These are phyloP conservation scores for Brotula barbata DNA, from an alignment of 2,797 vertebrate genomes.

Conservation along the genomic window DNA sequence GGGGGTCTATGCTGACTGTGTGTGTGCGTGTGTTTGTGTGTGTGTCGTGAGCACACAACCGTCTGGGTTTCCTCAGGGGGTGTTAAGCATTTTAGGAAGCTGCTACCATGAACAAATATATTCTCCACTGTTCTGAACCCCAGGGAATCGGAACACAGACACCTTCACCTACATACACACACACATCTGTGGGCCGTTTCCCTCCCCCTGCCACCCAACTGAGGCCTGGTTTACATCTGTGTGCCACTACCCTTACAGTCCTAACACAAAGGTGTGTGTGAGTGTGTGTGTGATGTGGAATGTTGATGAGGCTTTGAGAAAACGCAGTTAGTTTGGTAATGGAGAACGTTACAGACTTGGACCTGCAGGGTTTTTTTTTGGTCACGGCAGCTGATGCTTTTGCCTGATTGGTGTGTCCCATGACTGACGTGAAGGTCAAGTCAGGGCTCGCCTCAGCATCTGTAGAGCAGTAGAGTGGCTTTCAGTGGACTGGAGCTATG, in stretches of 20 bases:
- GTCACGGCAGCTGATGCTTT: too few species aligned
- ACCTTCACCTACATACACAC: conserved; percentile 1
- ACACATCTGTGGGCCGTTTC: not conserved
- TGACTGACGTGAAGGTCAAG: too few species aligned
- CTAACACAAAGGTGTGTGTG: conserved; percentile 13
- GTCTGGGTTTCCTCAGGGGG: conserved; percentile 24
- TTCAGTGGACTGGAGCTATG: too few species aligned
- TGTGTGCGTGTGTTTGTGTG: conserved; percentile 5
- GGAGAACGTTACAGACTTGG: not conserved
- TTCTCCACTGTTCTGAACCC: conserved; percentile 35
- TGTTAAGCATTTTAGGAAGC: conserved; percentile 56
- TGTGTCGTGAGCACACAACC: conserved; percentile 4
- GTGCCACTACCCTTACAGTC: too few species aligned
- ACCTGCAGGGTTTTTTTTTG: not conserved
- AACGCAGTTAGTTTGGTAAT: conserved; percentile 2
- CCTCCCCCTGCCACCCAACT: too few species aligned
- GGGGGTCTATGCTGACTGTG: not conserved
- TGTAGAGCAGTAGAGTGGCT: too few species aligned
- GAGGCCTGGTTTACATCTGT: too few species aligned
- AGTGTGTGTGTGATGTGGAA: conserved; percentile 32
- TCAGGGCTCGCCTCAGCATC: too few species aligned
- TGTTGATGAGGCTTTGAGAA: conserved; percentile 17
- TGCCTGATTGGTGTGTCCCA: too few species aligned
- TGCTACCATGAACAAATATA: conserved; percentile 58
- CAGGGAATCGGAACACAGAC: conserved; percentile 15